Evolutionary conservation across 2,888 invertebrate genomes (phyloP).

Genomic region (Leptarthrus brevirostris): DNA sequence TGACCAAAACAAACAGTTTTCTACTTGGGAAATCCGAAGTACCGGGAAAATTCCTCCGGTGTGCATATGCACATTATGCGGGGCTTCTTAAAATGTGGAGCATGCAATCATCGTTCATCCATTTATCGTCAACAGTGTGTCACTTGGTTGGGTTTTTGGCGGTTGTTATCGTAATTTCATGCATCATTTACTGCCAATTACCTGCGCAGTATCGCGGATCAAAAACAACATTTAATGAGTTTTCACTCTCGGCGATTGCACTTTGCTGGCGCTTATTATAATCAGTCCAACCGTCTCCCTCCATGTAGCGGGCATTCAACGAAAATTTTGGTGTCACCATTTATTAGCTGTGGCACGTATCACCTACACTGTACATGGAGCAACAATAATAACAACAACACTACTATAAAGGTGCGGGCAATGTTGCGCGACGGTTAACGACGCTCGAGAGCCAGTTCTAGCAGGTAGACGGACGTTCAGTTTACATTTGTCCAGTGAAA

Average conservation of each 20-base stretch:
- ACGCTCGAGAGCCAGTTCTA: neutral
- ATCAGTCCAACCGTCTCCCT: neutral
- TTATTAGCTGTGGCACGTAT: neutral
- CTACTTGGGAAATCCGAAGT: neutral
- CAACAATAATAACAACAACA: too few species aligned
- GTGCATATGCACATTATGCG: neutral
- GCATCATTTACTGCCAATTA: conserved; percentile 12
- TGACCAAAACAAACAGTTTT: neutral
- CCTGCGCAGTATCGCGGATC: conserved; percentile 6
- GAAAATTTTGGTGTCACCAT: neutral
- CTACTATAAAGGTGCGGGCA: neutral
- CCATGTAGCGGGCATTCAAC: neutral
- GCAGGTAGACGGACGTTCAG: neutral
- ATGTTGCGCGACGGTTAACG: neutral
- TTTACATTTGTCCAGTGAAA: neutral
- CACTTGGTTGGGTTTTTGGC: neutral
- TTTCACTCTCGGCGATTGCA: conserved; percentile 21
- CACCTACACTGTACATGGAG: neutral
- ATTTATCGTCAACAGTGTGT: neutral
- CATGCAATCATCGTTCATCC: neutral
- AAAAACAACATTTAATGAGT: conserved; percentile 40
- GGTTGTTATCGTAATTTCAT: neutral
- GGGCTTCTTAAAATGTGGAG: conserved; percentile 1
- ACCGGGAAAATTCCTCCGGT: neutral
- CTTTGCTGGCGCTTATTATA: conserved; percentile 10